These are phyloP conservation scores for Yponomeuta cagnagella DNA, from an alignment of 2,888 invertebrate species.

Conservation along the genomic window DNA sequence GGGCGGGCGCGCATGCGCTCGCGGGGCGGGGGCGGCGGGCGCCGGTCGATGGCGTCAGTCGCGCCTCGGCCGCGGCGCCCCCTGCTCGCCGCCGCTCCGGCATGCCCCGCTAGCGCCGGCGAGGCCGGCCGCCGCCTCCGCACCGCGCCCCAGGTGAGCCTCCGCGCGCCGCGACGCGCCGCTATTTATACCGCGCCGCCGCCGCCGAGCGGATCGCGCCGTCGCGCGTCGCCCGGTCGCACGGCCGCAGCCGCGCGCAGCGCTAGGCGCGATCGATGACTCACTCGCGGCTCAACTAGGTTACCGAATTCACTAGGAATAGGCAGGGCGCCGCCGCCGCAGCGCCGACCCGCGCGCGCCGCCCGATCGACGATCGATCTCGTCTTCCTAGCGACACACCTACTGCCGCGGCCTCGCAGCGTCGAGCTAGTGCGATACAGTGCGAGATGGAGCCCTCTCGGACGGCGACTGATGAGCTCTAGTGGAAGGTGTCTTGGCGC, in stretches of 20 bases:
- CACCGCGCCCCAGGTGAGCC: conserved; percentile 36
- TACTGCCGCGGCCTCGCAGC: conserved; percentile 12
- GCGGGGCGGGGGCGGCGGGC: conserved; percentile 31
- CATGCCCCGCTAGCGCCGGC: conserved; percentile 54
- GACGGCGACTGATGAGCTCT: not conserved
- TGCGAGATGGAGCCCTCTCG: not conserved
- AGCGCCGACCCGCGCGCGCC: conserved; percentile 8
- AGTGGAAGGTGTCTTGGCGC: not conserved
- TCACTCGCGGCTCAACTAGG: conserved; percentile 19
- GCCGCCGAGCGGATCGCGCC: not conserved
- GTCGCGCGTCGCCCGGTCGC: not conserved
- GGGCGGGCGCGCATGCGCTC: conserved; percentile 26
- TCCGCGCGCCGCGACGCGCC: conserved; percentile 18
- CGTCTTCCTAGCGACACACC: conserved; percentile 13
- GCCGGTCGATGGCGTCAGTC: conserved; percentile 47
- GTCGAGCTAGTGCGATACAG: not conserved
- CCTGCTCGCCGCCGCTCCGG: conserved; percentile 37
- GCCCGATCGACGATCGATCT: not conserved
- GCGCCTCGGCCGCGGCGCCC: conserved; percentile 42
- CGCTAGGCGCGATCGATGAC: conserved; percentile 3
- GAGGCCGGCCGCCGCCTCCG: conserved; percentile 36
- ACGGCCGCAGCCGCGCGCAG: conserved; percentile 3
- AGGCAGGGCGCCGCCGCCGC: conserved; percentile 14
- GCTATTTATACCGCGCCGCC: not conserved
- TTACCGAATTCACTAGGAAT: not conserved